These are phyloP conservation scores for Callopanchax toddi DNA, from an alignment of 2,113 vertebrate genomes.

Conservation along the genomic window DNA sequence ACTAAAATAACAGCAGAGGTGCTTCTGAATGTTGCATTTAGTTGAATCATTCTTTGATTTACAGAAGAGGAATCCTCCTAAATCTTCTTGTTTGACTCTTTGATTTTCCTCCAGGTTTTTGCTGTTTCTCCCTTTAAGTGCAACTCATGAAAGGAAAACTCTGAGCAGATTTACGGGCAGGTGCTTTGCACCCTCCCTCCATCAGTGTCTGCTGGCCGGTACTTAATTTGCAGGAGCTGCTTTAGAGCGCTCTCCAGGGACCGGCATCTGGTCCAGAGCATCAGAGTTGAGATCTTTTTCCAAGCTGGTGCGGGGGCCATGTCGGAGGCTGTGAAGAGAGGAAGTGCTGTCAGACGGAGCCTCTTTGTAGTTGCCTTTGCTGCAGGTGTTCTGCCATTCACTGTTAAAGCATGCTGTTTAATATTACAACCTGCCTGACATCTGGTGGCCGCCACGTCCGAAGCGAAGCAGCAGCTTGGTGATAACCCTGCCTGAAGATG, in stretches of 20 bases:
- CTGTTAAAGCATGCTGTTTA: conserved; percentile 77
- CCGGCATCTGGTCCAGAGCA: conserved; percentile 62
- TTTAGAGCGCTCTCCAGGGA: conserved; percentile 67
- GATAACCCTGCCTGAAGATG: conserved; percentile 20
- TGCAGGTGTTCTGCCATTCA: conserved; percentile 87
- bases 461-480: conserved; percentile 36
- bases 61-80: neutral
- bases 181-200: conserved; percentile 64
- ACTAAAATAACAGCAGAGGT: neutral
- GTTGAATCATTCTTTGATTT: neutral
- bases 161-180: conserved; percentile 75
- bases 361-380: conserved; percentile 84
- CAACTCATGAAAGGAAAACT: conserved; percentile 68
- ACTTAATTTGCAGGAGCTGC: conserved; percentile 66
- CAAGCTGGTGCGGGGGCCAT: conserved; percentile 78
- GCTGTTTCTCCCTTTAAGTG: conserved; percentile 65
- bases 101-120: conserved; percentile 54
- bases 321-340: conserved; percentile 68
- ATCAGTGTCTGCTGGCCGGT: conserved; percentile 50
- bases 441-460: conserved; percentile 73
- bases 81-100: neutral
- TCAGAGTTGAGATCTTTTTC: conserved; percentile 77
- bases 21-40: neutral
- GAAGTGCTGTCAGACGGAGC: conserved; percentile 78
- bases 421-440: conserved; percentile 78